Evolutionary conservation across 2,888 invertebrate genomes (phyloP).

Genomic region (Aporophyla lueneburgensis): DNA sequence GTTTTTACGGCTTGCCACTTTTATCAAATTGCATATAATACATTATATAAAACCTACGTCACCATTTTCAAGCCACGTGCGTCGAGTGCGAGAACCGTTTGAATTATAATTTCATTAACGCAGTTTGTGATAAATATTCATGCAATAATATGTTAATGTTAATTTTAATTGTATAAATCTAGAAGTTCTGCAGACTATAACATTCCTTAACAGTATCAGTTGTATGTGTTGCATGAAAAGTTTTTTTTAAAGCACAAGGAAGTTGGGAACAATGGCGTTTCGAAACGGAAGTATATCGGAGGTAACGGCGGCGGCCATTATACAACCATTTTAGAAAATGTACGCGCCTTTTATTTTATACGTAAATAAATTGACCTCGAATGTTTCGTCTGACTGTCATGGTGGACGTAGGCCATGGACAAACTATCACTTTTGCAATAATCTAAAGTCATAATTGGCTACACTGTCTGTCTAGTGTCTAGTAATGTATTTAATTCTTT

Average conservation of each 20-base stretch:
- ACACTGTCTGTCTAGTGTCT: slow-evolving; percentile 9
- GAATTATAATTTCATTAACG: slow-evolving; percentile 39
- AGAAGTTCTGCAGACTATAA: slow-evolving; percentile 13
- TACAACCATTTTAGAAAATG: slow-evolving; percentile 72
- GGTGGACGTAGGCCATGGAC: slow-evolving; percentile 53
- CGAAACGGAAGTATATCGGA: slow-evolving; percentile 76
- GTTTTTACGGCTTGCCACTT: slow-evolving; percentile 6
- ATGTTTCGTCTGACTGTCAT: slow-evolving; percentile 57
- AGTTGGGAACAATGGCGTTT: slow-evolving; percentile 75
- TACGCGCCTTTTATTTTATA: slow-evolving; percentile 51
- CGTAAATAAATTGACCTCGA: slow-evolving; percentile 74
- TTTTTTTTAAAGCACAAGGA: slow-evolving; percentile 76
- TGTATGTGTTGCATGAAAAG: slow-evolving; percentile 38
- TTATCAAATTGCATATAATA: slow-evolving; percentile 1
- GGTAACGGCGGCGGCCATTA: slow-evolving; percentile 75
- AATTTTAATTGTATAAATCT: slow-evolving; percentile 37
- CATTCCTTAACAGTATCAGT: slow-evolving; percentile 17
- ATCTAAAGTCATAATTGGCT: slow-evolving; percentile 22
- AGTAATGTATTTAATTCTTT: neutral
- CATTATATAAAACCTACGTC: slow-evolving; percentile 16
- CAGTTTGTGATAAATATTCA: slow-evolving; percentile 51
- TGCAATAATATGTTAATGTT: slow-evolving; percentile 27
- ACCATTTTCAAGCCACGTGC: slow-evolving; percentile 37
- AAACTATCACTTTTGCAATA: slow-evolving; percentile 60
- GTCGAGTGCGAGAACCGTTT: slow-evolving; percentile 31